phyloP scores from a whole-genome alignment of 2,113 vertebrate genomes.

The Xenus cinereus region DNA sequence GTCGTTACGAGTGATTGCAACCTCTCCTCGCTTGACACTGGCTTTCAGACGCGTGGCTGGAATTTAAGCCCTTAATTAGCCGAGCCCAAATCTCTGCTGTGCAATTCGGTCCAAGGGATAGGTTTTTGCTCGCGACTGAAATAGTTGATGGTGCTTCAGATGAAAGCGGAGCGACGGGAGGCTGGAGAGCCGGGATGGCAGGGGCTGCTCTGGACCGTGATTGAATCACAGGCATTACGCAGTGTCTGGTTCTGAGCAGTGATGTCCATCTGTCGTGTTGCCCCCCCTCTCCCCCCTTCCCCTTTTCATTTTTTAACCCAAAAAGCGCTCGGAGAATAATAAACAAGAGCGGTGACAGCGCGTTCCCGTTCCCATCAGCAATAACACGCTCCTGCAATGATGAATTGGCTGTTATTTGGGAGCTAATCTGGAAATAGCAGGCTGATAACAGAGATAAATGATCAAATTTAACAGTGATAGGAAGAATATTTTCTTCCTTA shows the following conservation, averaged over 20 bases:
- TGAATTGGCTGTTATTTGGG: not conserved
- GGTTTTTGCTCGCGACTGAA: not conserved
- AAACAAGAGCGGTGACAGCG: not conserved
- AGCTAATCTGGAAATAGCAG: not conserved
- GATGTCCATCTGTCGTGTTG: not conserved
- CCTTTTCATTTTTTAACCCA: not conserved
- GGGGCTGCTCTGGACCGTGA: not conserved
- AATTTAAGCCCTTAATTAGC: not conserved
- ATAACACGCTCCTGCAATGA: not conserved
- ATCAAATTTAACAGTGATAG: not conserved
- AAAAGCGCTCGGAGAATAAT: not conserved
- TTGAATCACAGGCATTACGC: not conserved
- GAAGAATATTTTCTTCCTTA: not conserved
- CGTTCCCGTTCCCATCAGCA: not conserved
- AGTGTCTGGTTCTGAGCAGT: not conserved
- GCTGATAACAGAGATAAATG: not conserved
- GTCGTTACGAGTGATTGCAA: not conserved
- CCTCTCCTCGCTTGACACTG: not conserved
- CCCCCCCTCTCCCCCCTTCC: not conserved
- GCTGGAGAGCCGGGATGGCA: not conserved
- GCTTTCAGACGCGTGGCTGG: not conserved
- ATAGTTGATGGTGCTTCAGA: not conserved
- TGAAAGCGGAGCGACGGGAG: not conserved
- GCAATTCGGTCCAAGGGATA: not conserved
- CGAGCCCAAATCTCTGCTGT: not conserved